Percentiles rank a stretch among this genome's conserved stretches.
Evolutionary conservation across 2,797 vertebrate species (phyloP).

Genomic region (Rhinophrynus dorsalis): DNA sequence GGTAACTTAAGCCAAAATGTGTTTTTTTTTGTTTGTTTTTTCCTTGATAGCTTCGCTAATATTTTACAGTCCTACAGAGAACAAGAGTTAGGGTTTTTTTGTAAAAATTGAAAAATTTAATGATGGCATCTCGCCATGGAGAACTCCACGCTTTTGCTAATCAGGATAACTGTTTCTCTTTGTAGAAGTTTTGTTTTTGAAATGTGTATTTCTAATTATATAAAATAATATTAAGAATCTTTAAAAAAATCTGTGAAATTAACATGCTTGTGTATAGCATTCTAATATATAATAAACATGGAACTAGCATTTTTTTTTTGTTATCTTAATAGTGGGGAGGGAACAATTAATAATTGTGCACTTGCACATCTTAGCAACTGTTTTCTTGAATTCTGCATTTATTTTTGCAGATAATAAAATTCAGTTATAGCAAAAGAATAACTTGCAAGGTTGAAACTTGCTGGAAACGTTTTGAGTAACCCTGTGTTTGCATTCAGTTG

Average conservation of each 20-base stretch:
- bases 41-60: slow-evolving; percentile 94
- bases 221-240: slow-evolving; percentile 99
- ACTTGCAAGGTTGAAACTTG: slow-evolving; percentile 74
- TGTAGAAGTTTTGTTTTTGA: slow-evolving; percentile 98
- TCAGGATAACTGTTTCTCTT: slow-evolving; percentile 92
- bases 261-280: slow-evolving; percentile 99
- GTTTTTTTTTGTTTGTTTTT: slow-evolving; percentile 72
- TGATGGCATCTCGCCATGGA: slow-evolving; percentile 84
- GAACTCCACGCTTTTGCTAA: slow-evolving; percentile 96
- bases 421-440: slow-evolving; percentile 78
- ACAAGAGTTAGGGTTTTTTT: slow-evolving; percentile 79
- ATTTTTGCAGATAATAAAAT: slow-evolving; percentile 79
- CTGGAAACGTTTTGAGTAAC: slow-evolving; percentile 56
- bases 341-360: slow-evolving; percentile 82
- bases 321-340: slow-evolving; percentile 91
- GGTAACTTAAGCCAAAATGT: slow-evolving; percentile 99
- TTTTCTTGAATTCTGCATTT: slow-evolving; percentile 80
- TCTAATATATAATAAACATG: slow-evolving; percentile 98
- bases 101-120: slow-evolving; percentile 66
- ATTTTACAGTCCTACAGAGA: slow-evolving; percentile 87
- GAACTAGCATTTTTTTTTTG: slow-evolving; percentile 86
- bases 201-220: slow-evolving; percentile 99
- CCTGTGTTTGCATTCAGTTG: slow-evolving; percentile 62
- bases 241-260: slow-evolving; percentile 99
- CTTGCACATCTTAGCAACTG: slow-evolving; percentile 84